Evolutionary conservation across 2,797 vertebrate species (phyloP).

Genomic region (Chaetophractus vellerosus): DNA sequence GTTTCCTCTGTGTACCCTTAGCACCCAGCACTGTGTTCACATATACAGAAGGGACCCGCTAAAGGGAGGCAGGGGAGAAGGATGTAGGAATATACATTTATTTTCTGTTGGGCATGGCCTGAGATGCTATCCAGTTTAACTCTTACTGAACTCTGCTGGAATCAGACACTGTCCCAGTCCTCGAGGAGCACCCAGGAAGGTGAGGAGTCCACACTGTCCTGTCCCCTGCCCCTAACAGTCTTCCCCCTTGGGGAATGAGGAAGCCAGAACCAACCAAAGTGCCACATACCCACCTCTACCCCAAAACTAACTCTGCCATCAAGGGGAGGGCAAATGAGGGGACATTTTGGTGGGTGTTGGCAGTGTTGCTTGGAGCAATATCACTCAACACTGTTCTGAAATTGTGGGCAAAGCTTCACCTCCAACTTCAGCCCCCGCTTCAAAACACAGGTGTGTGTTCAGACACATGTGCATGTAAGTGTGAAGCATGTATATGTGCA

Average conservation of each 20-base stretch:
- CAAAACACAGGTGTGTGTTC: constrained; percentile 49
- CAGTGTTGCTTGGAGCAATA: background rate
- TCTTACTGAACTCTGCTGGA: background rate
- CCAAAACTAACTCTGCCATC: background rate
- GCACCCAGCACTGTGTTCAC: background rate
- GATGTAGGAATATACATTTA: background rate
- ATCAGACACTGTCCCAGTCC: background rate
- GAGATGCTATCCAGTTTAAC: background rate
- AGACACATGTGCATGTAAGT: background rate
- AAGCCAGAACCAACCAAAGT: constrained; percentile 35
- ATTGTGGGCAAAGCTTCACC: constrained; percentile 25
- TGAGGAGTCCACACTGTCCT: background rate
- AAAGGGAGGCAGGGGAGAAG: background rate
- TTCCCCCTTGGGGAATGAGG: background rate
- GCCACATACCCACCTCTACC: background rate
- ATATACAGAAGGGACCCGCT: background rate
- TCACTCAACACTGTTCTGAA: constrained; percentile 36
- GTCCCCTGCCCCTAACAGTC: background rate
- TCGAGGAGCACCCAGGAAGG: constrained; percentile 13
- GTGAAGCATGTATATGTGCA: background rate
- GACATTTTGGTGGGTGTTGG: background rate
- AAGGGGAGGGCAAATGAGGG: constrained; percentile 31
- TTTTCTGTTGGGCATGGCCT: constrained; percentile 6
- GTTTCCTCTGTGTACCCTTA: background rate
- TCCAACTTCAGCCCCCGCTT: constrained; percentile 49